These are phyloP conservation scores for Lampris incognitus DNA, from an alignment of 2,113 vertebrate species.

Conservation along the genomic window DNA sequence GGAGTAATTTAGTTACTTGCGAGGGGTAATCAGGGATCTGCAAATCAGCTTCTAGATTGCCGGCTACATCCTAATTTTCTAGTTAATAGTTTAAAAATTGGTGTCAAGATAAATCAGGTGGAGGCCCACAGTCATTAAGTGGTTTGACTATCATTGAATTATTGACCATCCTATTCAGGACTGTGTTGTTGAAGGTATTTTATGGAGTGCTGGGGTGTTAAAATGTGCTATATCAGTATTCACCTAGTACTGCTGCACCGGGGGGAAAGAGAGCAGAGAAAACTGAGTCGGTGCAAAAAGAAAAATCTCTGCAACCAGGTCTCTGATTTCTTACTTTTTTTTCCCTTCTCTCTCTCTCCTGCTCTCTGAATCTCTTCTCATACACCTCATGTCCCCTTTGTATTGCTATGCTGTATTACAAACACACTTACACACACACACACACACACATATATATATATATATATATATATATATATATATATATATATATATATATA, in stretches of 20 bases:
- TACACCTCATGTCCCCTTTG: slow-evolving; percentile 11
- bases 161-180: background rate
- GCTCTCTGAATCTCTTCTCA: slow-evolving; percentile 6
- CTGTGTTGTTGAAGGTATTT: slow-evolving; percentile 12
- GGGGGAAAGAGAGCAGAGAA: slow-evolving; percentile 37
- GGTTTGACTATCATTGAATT: background rate
- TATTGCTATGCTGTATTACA: background rate
- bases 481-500: too few species aligned
- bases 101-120: background rate
- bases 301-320: slow-evolving; percentile 29
- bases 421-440: slow-evolving; percentile 13
- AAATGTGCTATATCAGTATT: slow-evolving; percentile 49
- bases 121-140: background rate
- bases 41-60: too few species aligned
- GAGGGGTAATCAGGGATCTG: too few species aligned
- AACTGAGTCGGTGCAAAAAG: slow-evolving; percentile 23
- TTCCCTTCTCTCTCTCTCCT: slow-evolving; percentile 13
- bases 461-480: too few species aligned
- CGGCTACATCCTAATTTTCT: background rate
- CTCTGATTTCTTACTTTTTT: slow-evolving; percentile 47
- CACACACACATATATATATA: slow-evolving; percentile 28
- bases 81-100: background rate
- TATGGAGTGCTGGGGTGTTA: slow-evolving; percentile 23
- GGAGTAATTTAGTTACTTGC: too few species aligned
- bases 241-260: slow-evolving; percentile 36